Evolutionary conservation across 2,888 invertebrate genomes (phyloP).

Genomic region (Acanthosepion esculentum): DNA sequence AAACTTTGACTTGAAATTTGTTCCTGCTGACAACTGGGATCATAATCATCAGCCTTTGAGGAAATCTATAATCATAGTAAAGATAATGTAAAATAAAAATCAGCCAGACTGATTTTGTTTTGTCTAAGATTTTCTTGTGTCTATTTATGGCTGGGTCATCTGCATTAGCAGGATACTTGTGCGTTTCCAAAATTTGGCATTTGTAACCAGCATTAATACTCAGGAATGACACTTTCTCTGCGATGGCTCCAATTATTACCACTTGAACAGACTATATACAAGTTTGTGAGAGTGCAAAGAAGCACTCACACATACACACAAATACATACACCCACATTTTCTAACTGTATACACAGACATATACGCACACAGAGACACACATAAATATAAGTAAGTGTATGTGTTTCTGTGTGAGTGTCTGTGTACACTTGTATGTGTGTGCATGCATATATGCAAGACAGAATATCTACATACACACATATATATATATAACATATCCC

Average conservation of each 20-base stretch:
- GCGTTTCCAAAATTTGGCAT: conserved; percentile 33
- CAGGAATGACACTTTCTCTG: conserved; percentile 33
- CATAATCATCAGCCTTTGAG: background rate
- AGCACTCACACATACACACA: conserved; percentile 33
- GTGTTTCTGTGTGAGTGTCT: background rate
- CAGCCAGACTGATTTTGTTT: conserved; percentile 1
- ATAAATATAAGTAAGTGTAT: background rate
- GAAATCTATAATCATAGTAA: background rate
- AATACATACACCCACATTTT: background rate
- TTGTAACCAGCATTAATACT: background rate
- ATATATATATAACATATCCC: conserved; percentile 20
- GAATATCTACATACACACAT: background rate
- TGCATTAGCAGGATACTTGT: background rate
- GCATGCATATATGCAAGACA: conserved; percentile 23
- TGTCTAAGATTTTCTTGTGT: background rate
- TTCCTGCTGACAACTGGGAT: background rate
- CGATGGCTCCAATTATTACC: background rate
- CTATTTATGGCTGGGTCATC: background rate
- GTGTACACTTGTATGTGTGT: background rate
- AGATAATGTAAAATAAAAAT: background rate
- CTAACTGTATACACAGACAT: background rate
- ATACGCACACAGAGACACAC: background rate
- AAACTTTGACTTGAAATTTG: background rate
- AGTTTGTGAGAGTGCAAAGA: background rate
- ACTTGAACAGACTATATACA: conserved; percentile 1